Base-by-base conservation (phyloP, 1,140 invertebrate genomes). In the Achroia grisella region DNA sequence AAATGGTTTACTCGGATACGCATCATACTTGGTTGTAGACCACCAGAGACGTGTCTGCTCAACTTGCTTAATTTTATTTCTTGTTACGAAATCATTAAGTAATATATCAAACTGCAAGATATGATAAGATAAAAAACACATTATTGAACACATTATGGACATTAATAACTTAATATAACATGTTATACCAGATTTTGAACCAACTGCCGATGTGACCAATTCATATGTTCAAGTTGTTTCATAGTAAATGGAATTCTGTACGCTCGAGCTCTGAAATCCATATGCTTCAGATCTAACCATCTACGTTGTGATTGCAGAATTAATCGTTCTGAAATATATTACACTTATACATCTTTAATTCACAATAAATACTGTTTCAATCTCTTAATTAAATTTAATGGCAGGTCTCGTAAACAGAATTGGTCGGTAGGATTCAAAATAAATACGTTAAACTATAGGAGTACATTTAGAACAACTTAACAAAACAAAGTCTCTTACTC, bases 41-140 rank as follows among this genome's bases (percentile, higher is more conserved):
- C 82, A 86, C 78, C 76, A 84, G 1, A 83, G 41, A 11, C 77
- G 71, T 0, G 74, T 71, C 43, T 78, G 75, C 23, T 71, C 57
- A 2, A 84, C 33, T 56, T 81, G 76, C 14, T 72, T 76, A 2
- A 67, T 30, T 49, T 62, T 58, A 47, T 79, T 77, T 54, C 80
- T 72, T 32, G 66, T 61, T 30, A 70, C 61, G 34, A 79, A 86
- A 44, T 75, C 58, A 10, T 73, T 42, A 17, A 82, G 44, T 34
- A 82, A 47, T 53, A 71, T 64, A 40, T 68, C 37, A 34, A 76
- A 80, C 81, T 83, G 61, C 3, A 68, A 81, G 14, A 23, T 23
- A 23, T n/a, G 17, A 23, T 23, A 23, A n/a, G n/a, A n/a, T n/a
- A n/a, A n/a, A n/a, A n/a, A n/a, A n/a, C n/a, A n/a, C n/a, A n/a